These are phyloP conservation scores for Lytechinus pictus DNA, from an alignment of 35 echinoderm and acorn worm species.

Conservation along the genomic window DNA sequence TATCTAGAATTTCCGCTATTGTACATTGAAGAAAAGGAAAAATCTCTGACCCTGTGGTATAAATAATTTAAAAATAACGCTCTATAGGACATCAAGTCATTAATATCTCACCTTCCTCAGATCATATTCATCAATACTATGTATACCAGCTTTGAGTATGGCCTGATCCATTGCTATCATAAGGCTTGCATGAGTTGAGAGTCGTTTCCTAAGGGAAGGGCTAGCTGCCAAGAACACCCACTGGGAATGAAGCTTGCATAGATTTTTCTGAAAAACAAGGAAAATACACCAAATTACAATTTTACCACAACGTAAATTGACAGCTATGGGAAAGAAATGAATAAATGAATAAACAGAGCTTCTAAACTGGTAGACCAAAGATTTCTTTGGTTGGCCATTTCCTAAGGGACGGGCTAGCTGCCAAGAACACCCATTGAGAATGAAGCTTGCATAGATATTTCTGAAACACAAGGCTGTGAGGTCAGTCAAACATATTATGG, in stretches of 20 bases:
- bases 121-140: neutral
- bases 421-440: constrained; percentile 14
- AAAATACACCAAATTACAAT: no score
- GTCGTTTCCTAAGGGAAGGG: neutral
- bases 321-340: no score
- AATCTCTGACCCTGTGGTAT: no score
- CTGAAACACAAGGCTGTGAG: neutral
- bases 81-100: no score
- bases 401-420: neutral
- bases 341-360: no score
- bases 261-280: neutral
- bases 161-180: neutral
- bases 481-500: no score
- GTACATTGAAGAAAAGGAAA: no score
- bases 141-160: neutral
- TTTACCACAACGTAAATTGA: no score
- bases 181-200: neutral
- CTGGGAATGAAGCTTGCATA: constrained; percentile 28
- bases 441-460: constrained; percentile 29
- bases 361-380: no score
- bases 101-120: neutral
- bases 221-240: constrained; percentile 16
- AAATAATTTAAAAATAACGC: no score
- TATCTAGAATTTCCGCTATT: no score
- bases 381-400: neutral